Conservation (phyloP, 1,140 invertebrate genomes). For the Ceratina calcarata region DNA sequence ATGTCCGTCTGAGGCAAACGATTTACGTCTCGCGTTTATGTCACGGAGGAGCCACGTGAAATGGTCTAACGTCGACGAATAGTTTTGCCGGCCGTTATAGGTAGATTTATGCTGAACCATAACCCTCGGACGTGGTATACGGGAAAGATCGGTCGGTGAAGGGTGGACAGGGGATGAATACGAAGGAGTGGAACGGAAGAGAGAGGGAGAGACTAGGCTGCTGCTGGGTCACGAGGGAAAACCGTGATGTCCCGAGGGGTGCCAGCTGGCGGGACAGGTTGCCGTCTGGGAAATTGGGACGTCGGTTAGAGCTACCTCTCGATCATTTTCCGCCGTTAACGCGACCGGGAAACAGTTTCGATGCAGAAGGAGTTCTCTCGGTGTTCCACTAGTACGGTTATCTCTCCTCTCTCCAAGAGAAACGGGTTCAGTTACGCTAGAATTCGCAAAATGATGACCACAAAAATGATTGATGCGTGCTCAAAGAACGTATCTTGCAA, state of each 20-base stretch:
- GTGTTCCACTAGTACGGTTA: not conserved
- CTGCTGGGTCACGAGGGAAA: slow-evolving; percentile 41
- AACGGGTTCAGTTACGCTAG: slow-evolving; percentile 29
- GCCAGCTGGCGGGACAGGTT: slow-evolving; percentile 69
- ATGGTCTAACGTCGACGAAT: slow-evolving; percentile 39
- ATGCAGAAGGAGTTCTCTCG: slow-evolving; percentile 16
- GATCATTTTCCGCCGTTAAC: slow-evolving; percentile 59
- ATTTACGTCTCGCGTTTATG: slow-evolving; percentile 44
- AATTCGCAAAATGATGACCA: slow-evolving; percentile 26
- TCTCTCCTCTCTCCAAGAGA: too few species aligned
- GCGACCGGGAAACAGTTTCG: not conserved
- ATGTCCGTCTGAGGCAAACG: slow-evolving; percentile 10
- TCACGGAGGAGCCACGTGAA: slow-evolving; percentile 30
- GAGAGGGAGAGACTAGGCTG: not conserved
- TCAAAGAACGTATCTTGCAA: not conserved
- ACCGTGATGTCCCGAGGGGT: slow-evolving; percentile 55
- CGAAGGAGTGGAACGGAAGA: not conserved
- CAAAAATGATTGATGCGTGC: slow-evolving; percentile 18
- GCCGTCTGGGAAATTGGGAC: slow-evolving; percentile 68
- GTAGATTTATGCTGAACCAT: slow-evolving; percentile 67
- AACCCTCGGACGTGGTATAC: slow-evolving; percentile 56
- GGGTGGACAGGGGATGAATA: not conserved
- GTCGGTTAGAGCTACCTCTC: slow-evolving; percentile 53
- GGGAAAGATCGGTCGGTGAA: slow-evolving; percentile 1
- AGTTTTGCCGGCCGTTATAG: slow-evolving; percentile 39